Evolutionary conservation across 1,140 invertebrate genomes (phyloP), one percentile per base, ranked within the genome.

Genomic region (Hycleus phaleratus): DNA sequence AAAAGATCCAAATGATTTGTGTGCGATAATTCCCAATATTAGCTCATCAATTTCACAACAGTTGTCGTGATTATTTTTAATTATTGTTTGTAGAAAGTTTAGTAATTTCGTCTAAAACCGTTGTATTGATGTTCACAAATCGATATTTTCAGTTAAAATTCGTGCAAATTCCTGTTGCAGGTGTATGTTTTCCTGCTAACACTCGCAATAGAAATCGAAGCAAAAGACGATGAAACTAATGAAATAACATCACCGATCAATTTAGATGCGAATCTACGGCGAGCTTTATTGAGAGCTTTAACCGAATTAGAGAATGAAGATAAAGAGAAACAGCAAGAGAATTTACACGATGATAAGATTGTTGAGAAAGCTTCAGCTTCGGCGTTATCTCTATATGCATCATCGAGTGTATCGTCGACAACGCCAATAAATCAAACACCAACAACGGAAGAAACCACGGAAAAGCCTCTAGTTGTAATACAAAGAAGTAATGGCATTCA

Each of bases 291-390:
- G 3, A 65, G 66, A 61, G 71, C 70, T 5, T 53, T 73, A 39
- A 68, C 60, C 1, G 71, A 73, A 56, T 56, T 72, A 42, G 71
- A 73, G 64, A 70, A 66, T 45, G 69, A 72, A 51, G 63, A 56
- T 8, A 53, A 59, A 46, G 58, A 59, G 9, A 46, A 49, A 8
- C 6, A 38, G 1, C 47, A 62, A 53, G 46, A 53, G 3, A 32
- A 32, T 32, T 32, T 32, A 5, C 46, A 54, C 0, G 49, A 55
- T 6, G 63, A 64, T 12, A 59, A 58, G 38, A 56, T 50, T 8
- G 43, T 71, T 0, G 62, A 71, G 57, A 69, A 65, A 54, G 69
- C 68, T 6, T 53, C 60, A 6, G 68, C 70, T 11, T 65, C 64
- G 3, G 61, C 65, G 1, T 45, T 69, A 32, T 64, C 68, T 11